Conservation (phyloP, 2,797 vertebrate genomes). For the Phalloptychus januarius region DNA sequence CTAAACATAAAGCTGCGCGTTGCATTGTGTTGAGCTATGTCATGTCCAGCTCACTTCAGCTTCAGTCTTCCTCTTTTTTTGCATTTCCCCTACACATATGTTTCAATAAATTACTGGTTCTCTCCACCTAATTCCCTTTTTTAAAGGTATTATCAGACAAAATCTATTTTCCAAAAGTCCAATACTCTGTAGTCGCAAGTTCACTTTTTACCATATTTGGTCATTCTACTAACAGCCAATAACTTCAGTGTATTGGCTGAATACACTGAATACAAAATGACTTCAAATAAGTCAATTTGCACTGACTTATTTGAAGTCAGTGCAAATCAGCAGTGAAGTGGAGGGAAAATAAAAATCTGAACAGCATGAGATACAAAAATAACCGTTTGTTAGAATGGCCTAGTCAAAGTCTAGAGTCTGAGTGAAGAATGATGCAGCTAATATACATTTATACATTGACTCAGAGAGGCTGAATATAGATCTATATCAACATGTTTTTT, state of each 20-base stretch:
- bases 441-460: background rate
- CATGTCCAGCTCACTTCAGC: background rate
- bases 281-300: too few relatives aligned
- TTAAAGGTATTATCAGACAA: background rate
- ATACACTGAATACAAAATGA: too few relatives aligned
- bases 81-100: background rate
- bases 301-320: background rate
- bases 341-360: background rate
- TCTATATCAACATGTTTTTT: background rate
- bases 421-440: background rate
- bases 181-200: background rate
- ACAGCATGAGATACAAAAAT: background rate
- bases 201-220: background rate
- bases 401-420: background rate
- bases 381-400: background rate
- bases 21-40: background rate
- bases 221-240: background rate
- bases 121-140: background rate
- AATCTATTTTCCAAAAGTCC: background rate
- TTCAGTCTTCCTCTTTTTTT: constrained; percentile 3
- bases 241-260: background rate
- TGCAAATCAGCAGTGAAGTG: background rate
- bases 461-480: background rate
- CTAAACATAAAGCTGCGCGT: background rate
- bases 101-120: background rate